A percentile compares a stretch with the other conserved stretches of the same genome.
These are phyloP conservation scores for Elgonia sp. DNA, from an alignment of 2,888 invertebrate species.

Conservation along the genomic window DNA sequence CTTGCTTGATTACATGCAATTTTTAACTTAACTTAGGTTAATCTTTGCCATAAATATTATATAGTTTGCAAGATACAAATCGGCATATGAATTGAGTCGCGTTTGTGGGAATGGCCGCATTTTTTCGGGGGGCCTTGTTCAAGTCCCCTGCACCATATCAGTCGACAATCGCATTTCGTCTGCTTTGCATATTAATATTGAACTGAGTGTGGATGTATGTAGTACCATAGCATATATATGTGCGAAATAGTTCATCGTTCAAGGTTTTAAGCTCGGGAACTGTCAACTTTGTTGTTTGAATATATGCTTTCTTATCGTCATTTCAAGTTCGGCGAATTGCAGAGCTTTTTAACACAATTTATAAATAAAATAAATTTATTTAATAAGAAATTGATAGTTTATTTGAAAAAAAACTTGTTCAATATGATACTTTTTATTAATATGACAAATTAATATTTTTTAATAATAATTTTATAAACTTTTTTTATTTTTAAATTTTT, in stretches of 20 bases:
- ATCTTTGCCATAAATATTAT: no score
- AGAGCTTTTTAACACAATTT: constrained; percentile 26
- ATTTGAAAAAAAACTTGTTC: no score
- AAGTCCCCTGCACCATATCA: constrained; percentile 28
- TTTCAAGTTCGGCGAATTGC: constrained; percentile 37
- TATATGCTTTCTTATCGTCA: constrained; percentile 51
- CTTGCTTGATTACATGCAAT: no score
- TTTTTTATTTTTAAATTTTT: no score
- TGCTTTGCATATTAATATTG: constrained; percentile 65
- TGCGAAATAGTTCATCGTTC: constrained; percentile 75
- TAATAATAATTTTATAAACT: no score
- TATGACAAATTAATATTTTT: no score
- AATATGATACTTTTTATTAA: no score
- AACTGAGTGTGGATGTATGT: constrained; percentile 29
- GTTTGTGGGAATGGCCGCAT: constrained; percentile 50
- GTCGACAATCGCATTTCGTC: constrained; percentile 58
- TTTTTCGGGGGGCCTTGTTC: constrained; percentile 13
- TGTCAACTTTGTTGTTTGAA: constrained; percentile 48
- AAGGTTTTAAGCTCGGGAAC: constrained; percentile 62
- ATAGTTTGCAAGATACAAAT: constrained; percentile 18
- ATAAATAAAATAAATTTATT: no score
- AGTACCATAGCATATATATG: constrained; percentile 27
- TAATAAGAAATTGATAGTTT: no score
- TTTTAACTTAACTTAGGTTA: no score
- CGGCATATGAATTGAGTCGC: not conserved